Evolutionary conservation across 2,797 vertebrate species (phyloP), one percentile per base, ranked within the genome.

Genomic region (Propithecus perrieri): DNA sequence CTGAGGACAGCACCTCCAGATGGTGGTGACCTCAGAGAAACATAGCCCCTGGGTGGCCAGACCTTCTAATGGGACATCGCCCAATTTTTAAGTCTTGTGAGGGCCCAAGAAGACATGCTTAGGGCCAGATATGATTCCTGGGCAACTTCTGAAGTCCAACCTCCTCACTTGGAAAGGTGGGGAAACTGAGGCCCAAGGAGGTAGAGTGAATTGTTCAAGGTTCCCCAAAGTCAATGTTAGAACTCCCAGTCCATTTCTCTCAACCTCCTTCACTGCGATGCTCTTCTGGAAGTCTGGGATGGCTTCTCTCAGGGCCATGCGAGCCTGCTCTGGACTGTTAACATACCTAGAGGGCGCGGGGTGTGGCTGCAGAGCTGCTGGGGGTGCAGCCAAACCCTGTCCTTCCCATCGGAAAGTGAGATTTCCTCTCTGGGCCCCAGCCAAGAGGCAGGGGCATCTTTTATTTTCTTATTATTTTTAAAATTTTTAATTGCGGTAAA

Each of bases 21-120:
- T 0, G 13, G 35, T 7, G 1, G 55, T 43, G 87, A 76, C 24
- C 28, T 7, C 5, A 6, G 24, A 78, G 30, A 15, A 33, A 30
- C 6, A n/a, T 5, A 38, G 76, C 10, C 3, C 48, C 63, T 10
- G 0, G 4, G 43, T 1, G 7, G 50, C 38, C 14, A 0, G 14
- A 15, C 38, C 9, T 71, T 38, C n/a, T 33, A n/a, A 38, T 30
- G 59, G 53, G 22, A 24, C 17, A n/a, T 26, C 26, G 74, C 28
- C 50, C 20, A n/a, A 53, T 67, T 55, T 96, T 85, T 80, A 71
- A 80, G 67, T 55, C 63, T 79, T 46, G 43, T 2, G 5, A 57
- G 33, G 26, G 12, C 50, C 33, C 46, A 84, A 28, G 2, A 17
- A 71, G 85, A 48, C n/a, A 30, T 6, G 15, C 59, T 71, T 30